Evolutionary conservation across 2,113 vertebrate genomes (phyloP), one percentile per base, ranked within the genome.

Genomic region (Brachypteracias leptosomus): DNA sequence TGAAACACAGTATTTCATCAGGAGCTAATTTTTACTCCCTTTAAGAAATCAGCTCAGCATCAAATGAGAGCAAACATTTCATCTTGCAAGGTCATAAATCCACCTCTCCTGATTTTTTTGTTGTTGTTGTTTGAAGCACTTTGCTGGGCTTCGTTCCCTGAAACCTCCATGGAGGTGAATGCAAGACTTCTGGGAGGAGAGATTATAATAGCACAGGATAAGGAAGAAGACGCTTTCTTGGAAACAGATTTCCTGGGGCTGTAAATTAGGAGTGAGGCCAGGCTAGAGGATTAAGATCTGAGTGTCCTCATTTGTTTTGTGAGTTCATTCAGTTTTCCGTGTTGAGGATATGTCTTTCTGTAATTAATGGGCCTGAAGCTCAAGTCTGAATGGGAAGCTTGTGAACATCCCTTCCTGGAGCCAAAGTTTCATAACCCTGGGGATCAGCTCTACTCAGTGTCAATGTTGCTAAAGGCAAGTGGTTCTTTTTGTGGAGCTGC

Each of bases 311-410:
- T 61, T 49, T 0, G 0, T 71, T 85, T 62, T 49, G 35, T 93
- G 85, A 93, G 88, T 84, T 94, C 90, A 92, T 90, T 82, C 92
- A 96, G 92, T 80, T 85, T 90, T 86, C 85, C 47, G 78, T 1
- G 0, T 10, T 80, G n/a, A 52, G 72, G 61, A 93, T 61, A 31
- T 66, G 31, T 81, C 82, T 75, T 72, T 57, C 84, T 86, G 49
- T 92, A 93, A 90, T 74, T 96, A 91, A 88, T 65, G 85, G 72
- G 29, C 47, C 65, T 92, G 89, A 88, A 90, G 72, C 44, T 86
- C 72, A 61, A 66, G 75, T 36, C 52, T 93, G 72, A 94, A 88
- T 70, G 57, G 81, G 72, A 84, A 90, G 28, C 61, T 73, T 86
- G 38, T 91, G 90, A 95, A 51, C 65, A 90, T 13, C 49, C 35